Conservation (phyloP, 2,888 invertebrate species). For the Aporophyla lueneburgensis region DNA sequence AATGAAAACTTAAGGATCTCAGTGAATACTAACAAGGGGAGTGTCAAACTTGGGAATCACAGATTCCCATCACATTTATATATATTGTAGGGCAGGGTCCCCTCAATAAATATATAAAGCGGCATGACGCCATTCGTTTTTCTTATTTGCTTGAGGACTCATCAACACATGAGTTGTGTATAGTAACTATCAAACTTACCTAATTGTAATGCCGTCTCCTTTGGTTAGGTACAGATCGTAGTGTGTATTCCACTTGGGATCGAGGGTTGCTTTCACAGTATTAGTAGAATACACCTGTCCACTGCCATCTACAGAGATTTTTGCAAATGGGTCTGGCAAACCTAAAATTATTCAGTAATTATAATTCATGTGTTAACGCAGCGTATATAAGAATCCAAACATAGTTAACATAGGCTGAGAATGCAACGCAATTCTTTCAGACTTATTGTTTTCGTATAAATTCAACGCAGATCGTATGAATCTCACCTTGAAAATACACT, state of each 20-base stretch:
- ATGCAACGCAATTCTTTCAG: conserved; percentile 25
- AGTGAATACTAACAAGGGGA: not conserved
- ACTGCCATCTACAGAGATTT: conserved; percentile 98
- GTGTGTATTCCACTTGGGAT: conserved; percentile 99
- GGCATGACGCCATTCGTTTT: no score
- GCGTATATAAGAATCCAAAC: not conserved
- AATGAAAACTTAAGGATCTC: not conserved
- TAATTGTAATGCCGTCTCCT: conserved; percentile 98
- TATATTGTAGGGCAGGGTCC: no score
- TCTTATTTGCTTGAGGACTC: conserved; percentile 53
- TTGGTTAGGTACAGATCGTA: conserved; percentile 98
- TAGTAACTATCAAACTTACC: conserved; percentile 73
- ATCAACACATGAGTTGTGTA: conserved; percentile 26
- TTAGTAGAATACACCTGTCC: conserved; percentile 99
- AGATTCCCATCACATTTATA: no score
- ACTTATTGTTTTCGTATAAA: conserved; percentile 39
- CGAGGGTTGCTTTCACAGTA: conserved; percentile 97
- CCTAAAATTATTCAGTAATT: conserved; percentile 89
- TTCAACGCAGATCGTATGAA: conserved; percentile 55
- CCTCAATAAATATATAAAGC: no score
- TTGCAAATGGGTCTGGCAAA: conserved; percentile 99
- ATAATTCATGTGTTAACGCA: conserved; percentile 2
- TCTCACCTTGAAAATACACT: conserved; percentile 69
- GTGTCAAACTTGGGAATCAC: no score
- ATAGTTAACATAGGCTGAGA: not conserved